A percentile compares a stretch with the other conserved stretches of the same genome.
phyloP scores from a whole-genome alignment of 2,113 vertebrate genomes.

The Gambusia holbrooki region DNA sequence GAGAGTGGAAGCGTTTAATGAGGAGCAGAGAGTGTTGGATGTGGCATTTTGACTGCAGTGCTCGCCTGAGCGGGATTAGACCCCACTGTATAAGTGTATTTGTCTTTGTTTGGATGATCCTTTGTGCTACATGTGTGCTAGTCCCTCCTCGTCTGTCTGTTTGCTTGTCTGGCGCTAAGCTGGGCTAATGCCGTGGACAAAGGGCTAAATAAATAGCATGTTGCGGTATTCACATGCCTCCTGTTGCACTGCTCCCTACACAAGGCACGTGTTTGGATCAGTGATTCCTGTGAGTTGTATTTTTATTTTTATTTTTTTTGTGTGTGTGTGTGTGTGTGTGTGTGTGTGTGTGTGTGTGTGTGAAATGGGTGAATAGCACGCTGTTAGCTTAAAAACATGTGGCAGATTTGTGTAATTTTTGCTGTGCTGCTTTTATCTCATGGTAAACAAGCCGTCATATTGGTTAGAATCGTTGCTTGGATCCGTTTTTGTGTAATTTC shows the following conservation, averaged over 20 bases:
- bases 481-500: neutral
- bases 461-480: neutral
- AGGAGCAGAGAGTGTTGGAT: slow-evolving; percentile 35
- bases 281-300: neutral
- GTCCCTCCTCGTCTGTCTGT: slow-evolving; percentile 47
- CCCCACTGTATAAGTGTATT: slow-evolving; percentile 55
- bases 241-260: slow-evolving; percentile 53
- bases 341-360: too few relatives aligned
- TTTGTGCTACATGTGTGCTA: slow-evolving; percentile 45
- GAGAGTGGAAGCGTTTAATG: slow-evolving; percentile 34
- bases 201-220: slow-evolving; percentile 62
- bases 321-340: too few relatives aligned
- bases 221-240: slow-evolving; percentile 48
- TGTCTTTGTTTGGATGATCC: slow-evolving; percentile 62
- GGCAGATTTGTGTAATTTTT: neutral
- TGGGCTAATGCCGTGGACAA: slow-evolving; percentile 65
- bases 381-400: neutral
- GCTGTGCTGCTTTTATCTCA: neutral
- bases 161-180: slow-evolving; percentile 69
- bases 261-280: slow-evolving; percentile 15
- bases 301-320: neutral
- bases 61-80: slow-evolving; percentile 68
- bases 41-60: slow-evolving; percentile 51
- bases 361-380: neutral
- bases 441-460: neutral